These are phyloP conservation scores for Bradypodion ventrale DNA, from an alignment of 2,797 vertebrate genomes.

Conservation along the genomic window DNA sequence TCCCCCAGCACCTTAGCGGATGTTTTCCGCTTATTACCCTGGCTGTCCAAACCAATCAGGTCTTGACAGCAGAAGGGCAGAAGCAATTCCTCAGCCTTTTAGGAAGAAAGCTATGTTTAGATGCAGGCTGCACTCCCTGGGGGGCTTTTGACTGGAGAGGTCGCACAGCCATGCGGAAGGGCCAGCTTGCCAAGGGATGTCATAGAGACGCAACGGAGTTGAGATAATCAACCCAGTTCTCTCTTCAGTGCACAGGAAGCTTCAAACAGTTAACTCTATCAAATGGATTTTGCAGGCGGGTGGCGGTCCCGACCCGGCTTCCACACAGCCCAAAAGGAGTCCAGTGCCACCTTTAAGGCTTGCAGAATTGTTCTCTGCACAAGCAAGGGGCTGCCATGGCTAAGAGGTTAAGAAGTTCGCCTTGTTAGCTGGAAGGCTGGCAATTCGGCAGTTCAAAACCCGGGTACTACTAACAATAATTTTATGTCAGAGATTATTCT, in stretches of 20 bases:
- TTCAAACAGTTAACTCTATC: no score
- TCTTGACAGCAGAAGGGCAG: not conserved
- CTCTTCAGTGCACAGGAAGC: not conserved
- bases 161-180: not conserved
- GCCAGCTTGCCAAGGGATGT: not conserved
- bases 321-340: no score
- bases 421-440: no score
- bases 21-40: constrained; percentile 25
- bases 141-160: not conserved
- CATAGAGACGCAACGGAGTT: not conserved
- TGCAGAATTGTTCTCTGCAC: no score
- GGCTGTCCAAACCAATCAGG: constrained; percentile 14
- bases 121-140: not conserved
- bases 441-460: no score
- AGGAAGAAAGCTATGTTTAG: not conserved
- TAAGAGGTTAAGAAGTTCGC: no score
- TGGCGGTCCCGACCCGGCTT: no score
- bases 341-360: no score
- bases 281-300: no score
- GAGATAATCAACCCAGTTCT: not conserved
- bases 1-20: not conserved
- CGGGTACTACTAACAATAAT: no score
- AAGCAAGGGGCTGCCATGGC: no score
- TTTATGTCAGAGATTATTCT: no score
- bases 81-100: not conserved